phyloP scores from a whole-genome alignment of 2,888 invertebrate species.

The Nomada ruficornis region DNA sequence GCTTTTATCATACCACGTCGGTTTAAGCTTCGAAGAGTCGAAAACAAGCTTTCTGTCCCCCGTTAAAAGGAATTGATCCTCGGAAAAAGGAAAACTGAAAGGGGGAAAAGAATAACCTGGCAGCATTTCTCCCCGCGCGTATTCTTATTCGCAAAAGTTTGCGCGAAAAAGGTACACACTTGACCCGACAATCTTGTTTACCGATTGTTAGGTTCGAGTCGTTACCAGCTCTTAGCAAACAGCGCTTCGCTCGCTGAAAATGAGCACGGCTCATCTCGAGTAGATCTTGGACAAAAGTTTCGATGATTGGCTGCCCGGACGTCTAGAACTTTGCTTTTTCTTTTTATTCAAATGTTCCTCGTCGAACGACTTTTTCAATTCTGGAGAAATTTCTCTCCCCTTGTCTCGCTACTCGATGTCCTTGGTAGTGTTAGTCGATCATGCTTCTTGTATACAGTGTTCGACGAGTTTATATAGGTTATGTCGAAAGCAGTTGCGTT shows the following conservation, averaged over 20 bases:
- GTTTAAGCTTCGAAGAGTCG: conserved; percentile 24
- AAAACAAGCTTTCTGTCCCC: not conserved
- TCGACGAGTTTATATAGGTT: not conserved
- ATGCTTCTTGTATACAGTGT: not conserved
- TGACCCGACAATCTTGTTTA: conserved; percentile 41
- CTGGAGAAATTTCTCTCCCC: not conserved
- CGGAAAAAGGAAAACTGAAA: not conserved
- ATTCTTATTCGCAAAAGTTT: conserved; percentile 1
- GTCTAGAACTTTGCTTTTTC: conserved; percentile 33
- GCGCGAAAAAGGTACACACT: not conserved
- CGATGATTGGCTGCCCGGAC: conserved; percentile 46
- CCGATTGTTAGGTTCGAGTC: conserved; percentile 41
- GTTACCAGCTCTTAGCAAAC: conserved; percentile 26
- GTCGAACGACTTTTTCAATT: conserved; percentile 23
- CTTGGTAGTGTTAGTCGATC: not conserved
- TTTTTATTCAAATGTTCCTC: conserved; percentile 31
- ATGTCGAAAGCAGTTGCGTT: not conserved
- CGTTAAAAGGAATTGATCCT: not conserved
- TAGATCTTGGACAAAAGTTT: conserved; percentile 48
- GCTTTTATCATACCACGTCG: conserved; percentile 30
- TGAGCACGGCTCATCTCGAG: conserved; percentile 20
- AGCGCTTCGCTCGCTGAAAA: conserved; percentile 47
- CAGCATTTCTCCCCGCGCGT: not conserved
- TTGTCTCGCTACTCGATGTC: not conserved
- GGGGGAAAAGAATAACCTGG: not conserved